Evolutionary conservation across 2,888 invertebrate genomes (phyloP).

Genomic region (Anoncus sp.): DNA sequence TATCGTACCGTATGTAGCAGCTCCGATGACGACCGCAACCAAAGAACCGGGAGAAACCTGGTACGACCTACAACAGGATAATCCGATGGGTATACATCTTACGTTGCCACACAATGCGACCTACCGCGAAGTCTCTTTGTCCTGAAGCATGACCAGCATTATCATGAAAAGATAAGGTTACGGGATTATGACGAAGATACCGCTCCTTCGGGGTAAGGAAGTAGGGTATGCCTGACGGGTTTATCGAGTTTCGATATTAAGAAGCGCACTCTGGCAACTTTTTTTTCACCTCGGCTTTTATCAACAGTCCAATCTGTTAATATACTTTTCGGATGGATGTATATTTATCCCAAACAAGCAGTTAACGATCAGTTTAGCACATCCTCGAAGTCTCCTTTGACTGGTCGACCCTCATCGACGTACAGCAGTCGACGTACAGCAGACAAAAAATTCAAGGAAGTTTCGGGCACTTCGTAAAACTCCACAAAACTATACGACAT

Average conservation of each 20-base stretch:
- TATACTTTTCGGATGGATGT: too few species aligned
- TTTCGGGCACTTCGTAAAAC: not conserved
- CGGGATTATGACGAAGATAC: too few species aligned
- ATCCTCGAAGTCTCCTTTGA: not conserved
- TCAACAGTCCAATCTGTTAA: too few species aligned
- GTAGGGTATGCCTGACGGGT: not conserved
- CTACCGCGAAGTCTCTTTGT: constrained; percentile 14
- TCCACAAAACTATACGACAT: constrained; percentile 4
- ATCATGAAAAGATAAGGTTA: constrained; percentile 44
- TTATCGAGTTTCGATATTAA: constrained; percentile 21
- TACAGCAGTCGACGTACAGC: not conserved
- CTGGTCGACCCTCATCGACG: not conserved
- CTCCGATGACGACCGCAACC: constrained; percentile 43
- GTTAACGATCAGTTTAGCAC: constrained; percentile 19
- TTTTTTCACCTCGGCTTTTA: too few species aligned
- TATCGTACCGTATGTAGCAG: constrained; percentile 18
- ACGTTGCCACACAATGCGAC: constrained; percentile 10
- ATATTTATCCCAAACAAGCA: too few species aligned
- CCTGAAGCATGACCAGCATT: constrained; percentile 37
- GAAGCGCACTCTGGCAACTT: too few species aligned
- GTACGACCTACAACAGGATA: constrained; percentile 18
- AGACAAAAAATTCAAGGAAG: not conserved
- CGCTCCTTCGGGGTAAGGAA: too few species aligned
- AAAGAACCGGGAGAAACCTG: not conserved
- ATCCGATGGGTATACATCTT: not conserved